Conservation (phyloP, 2,888 invertebrate genomes). For the Papilio elwesi region DNA sequence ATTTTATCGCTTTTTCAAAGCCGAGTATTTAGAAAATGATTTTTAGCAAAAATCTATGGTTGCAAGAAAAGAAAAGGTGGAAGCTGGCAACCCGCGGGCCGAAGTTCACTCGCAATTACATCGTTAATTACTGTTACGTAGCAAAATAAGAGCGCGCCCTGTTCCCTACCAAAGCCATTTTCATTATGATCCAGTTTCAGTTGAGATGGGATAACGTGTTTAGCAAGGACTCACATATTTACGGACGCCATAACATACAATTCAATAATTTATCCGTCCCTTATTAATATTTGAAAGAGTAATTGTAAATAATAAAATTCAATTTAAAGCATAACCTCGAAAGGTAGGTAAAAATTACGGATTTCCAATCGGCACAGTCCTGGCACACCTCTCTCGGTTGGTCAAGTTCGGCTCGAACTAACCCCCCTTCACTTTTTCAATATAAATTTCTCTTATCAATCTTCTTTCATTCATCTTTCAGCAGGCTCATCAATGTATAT, state of each 20-base stretch:
- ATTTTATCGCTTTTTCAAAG: neutral
- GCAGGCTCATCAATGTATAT: no score
- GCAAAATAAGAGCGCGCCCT: constrained; percentile 28
- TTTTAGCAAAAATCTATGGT: constrained; percentile 20
- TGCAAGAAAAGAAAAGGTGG: constrained; percentile 22
- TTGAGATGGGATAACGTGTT: neutral
- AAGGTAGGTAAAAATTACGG: no score
- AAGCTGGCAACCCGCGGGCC: neutral
- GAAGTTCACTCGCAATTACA: constrained; percentile 28
- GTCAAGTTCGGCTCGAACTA: no score
- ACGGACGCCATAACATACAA: neutral
- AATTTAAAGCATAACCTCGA: no score
- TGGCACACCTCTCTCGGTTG: no score
- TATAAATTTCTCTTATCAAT: no score
- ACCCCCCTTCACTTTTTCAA: no score
- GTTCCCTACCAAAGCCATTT: constrained; percentile 20
- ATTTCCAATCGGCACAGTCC: no score
- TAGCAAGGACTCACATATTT: neutral
- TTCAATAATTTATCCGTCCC: neutral
- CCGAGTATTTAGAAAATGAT: neutral
- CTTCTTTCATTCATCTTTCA: no score
- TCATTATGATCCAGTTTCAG: constrained; percentile 17
- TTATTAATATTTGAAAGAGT: neutral
- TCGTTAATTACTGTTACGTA: constrained; percentile 33
- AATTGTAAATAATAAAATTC: no score